Percentiles rank a stretch among this genome's conserved stretches.
Conservation (phyloP, 2,888 invertebrate genomes). For the Amiota communis region DNA sequence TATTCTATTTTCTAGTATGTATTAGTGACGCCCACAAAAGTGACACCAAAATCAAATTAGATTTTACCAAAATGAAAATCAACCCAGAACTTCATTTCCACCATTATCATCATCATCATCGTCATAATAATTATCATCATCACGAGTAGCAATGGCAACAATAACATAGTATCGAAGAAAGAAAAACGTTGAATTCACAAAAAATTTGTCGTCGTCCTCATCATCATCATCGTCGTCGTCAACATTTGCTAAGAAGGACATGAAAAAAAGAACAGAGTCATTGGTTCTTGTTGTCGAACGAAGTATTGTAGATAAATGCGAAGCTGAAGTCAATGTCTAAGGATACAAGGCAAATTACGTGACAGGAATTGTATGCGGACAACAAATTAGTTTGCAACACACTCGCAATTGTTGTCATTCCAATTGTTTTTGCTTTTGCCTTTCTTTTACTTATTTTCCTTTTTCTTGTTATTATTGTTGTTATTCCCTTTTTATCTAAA, state of each 20-base stretch:
- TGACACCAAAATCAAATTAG: constrained; percentile 31
- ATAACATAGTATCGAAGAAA: background rate
- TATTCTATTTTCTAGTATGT: constrained; percentile 19
- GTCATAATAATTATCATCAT: too few relatives aligned
- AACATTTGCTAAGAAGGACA: background rate
- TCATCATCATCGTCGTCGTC: background rate
- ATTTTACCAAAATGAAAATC: constrained; percentile 27
- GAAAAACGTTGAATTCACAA: constrained; percentile 14
- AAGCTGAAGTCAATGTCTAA: too few relatives aligned
- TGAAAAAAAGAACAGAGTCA: background rate
- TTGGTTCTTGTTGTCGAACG: too few relatives aligned
- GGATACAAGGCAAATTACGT: background rate
- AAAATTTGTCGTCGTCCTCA: constrained; percentile 12
- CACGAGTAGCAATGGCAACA: background rate
- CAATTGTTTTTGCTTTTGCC: background rate
- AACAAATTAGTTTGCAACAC: constrained; percentile 22
- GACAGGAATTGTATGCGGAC: constrained; percentile 23
- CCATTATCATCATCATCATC: too few relatives aligned
- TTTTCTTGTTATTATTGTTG: background rate
- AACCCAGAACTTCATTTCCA: background rate
- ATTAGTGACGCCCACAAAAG: constrained; percentile 27
- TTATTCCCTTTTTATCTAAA: background rate
- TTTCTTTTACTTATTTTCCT: background rate
- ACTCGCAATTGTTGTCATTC: background rate
- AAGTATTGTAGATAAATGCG: too few relatives aligned